Percentiles rank a stretch among this genome's conserved stretches.
These are phyloP conservation scores for Neodiprion lecontei DNA, from an alignment of 1,140 invertebrate genomes.

Conservation along the genomic window DNA sequence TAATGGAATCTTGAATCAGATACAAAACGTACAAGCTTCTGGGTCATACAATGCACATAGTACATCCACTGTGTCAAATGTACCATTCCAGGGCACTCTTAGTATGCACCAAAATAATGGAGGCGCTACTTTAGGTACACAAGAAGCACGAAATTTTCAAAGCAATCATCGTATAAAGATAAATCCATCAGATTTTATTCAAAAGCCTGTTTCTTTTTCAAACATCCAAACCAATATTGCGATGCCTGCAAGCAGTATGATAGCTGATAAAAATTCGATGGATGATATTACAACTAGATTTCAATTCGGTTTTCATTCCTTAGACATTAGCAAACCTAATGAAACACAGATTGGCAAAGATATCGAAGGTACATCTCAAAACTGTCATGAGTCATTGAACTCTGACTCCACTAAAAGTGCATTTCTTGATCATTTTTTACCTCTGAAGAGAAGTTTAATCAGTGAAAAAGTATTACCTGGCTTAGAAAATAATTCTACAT, in stretches of 20 bases:
- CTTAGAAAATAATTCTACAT: not conserved
- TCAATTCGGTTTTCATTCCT: not conserved
- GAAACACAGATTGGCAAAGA: not conserved
- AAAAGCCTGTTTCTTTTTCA: not conserved
- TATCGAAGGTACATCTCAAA: not conserved
- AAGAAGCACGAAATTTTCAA: not conserved
- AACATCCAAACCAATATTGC: not conserved
- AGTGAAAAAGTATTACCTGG: not conserved
- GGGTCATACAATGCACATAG: constrained; percentile 1
- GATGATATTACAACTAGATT: no score
- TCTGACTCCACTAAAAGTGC: not conserved
- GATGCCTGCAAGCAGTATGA: not conserved
- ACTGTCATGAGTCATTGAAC: not conserved
- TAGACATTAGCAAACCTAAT: not conserved
- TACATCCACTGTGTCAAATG: not conserved
- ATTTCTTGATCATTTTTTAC: no score
- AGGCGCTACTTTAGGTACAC: not conserved
- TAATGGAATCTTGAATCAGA: not conserved
- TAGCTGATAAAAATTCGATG: no score
- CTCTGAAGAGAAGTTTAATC: not conserved
- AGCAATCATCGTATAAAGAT: not conserved
- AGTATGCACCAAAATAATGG: not conserved
- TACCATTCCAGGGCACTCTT: not conserved
- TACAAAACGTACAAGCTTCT: not conserved
- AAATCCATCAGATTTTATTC: not conserved